These are phyloP conservation scores for Urosaurus nigricauda DNA, from an alignment of 2,797 vertebrate genomes.

Conservation along the genomic window DNA sequence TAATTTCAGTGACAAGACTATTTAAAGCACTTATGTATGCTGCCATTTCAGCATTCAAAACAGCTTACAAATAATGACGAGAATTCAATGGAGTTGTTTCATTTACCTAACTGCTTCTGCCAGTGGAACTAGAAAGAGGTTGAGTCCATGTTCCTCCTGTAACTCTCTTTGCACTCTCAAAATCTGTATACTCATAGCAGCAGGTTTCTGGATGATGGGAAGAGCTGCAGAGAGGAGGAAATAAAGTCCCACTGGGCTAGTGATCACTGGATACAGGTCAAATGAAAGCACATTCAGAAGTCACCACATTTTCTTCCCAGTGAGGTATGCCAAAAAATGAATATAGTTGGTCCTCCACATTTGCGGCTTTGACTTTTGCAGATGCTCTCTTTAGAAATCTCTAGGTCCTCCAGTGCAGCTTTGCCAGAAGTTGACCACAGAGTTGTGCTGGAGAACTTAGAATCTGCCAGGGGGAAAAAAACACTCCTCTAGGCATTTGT, in stretches of 20 bases:
- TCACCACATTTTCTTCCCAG: neutral
- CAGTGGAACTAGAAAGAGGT: neutral
- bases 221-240: neutral
- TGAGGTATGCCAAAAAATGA: neutral
- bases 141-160: neutral
- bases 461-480: too few species aligned
- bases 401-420: too few species aligned
- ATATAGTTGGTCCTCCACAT: neutral
- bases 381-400: too few species aligned
- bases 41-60: conserved; percentile 2
- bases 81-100: neutral
- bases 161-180: neutral
- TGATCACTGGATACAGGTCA: neutral
- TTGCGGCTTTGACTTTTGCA: too few species aligned
- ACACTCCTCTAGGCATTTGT: too few species aligned
- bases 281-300: neutral
- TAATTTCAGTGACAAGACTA: neutral
- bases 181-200: neutral
- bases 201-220: too few species aligned
- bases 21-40: neutral
- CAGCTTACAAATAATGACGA: neutral
- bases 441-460: too few species aligned
- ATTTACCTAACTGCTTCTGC: neutral
- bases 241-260: neutral
- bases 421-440: too few species aligned